Base-by-base conservation (phyloP, 2,797 vertebrate species). In the Manis crassicaudata region DNA sequence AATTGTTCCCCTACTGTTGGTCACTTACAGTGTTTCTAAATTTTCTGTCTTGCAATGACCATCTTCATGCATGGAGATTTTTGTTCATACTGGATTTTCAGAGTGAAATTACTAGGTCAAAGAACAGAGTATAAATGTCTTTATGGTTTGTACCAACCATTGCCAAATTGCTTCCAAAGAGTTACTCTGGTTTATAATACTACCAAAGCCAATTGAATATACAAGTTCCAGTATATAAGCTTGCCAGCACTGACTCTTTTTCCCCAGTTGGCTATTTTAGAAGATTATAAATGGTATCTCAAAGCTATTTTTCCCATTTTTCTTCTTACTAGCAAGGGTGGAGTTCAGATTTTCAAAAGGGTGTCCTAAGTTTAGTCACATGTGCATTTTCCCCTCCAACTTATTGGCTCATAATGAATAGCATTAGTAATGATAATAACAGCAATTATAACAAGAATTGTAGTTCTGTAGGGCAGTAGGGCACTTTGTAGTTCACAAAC, bases 281-380 rank as follows among this genome's bases (percentile, higher is more conserved):
- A 75, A 77, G 43, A 75, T 95, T 84, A 32, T 43, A 58, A 90
- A 82, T 65, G 80, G 16, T 25, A 79, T 81, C 87, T 89, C 68
- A 62, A 65, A 73, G 82, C 87, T 72, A 79, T 72, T 95, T 90
- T 76, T 77, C 70, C n/a, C 80, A 58, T 92, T 94, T 93, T 63
- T 70, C 97, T 92, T 54, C 37, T 91, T 85, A 29, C 87, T 58
- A 82, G 79, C 73, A 77, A 81, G 79, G 79, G 58, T 95, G 88
- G 65, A 43, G 60, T 70, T 94, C 25, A 63, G 58, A 23, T 79
- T 83, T 92, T 88, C 63, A 32, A 68, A 94, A 86, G 91, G 63
- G 46, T 62, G 46, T 50, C 50, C 80, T n/a, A 37, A 56, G 13
- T 46, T n/a, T 40, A 37, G 32, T 46, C 83, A 56, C 10, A 2